These are phyloP conservation scores for Aegotheles bennettii DNA, from an alignment of 2,113 vertebrate genomes.

Conservation along the genomic window DNA sequence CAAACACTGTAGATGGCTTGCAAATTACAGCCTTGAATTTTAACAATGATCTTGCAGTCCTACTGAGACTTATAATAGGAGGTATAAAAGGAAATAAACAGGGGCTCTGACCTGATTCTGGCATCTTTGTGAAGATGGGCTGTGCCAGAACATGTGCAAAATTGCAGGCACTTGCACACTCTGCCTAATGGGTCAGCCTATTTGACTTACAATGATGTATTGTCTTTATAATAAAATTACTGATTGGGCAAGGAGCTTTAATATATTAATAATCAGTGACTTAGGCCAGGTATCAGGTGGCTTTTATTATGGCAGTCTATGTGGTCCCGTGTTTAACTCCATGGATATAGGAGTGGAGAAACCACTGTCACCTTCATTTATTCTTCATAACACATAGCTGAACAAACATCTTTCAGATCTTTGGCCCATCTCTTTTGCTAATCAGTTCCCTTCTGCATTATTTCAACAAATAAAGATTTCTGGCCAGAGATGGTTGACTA, in stretches of 20 bases:
- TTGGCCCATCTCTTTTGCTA: neutral
- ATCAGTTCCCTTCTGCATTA: neutral
- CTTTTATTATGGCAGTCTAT: slow-evolving; percentile 41
- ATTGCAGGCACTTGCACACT: neutral
- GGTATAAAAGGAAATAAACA: neutral
- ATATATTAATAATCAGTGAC: slow-evolving; percentile 7
- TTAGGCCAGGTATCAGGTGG: slow-evolving; percentile 42
- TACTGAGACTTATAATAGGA: neutral
- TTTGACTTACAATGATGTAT: neutral
- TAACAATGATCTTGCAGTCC: neutral
- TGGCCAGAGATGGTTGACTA: neutral
- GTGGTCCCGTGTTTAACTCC: slow-evolving; percentile 38
- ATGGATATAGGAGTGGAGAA: neutral
- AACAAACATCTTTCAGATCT: neutral
- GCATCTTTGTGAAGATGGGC: neutral
- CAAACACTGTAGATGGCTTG: neutral
- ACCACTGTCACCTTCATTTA: neutral
- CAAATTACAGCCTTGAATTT: neutral
- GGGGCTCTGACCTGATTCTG: neutral
- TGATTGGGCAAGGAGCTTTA: neutral
- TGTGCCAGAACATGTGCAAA: neutral
- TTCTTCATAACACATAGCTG: neutral
- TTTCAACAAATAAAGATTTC: neutral
- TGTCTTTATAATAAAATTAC: neutral
- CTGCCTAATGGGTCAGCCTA: neutral